Evolutionary conservation across 2,797 vertebrate species (phyloP).

Genomic region (Champsocephalus esox): DNA sequence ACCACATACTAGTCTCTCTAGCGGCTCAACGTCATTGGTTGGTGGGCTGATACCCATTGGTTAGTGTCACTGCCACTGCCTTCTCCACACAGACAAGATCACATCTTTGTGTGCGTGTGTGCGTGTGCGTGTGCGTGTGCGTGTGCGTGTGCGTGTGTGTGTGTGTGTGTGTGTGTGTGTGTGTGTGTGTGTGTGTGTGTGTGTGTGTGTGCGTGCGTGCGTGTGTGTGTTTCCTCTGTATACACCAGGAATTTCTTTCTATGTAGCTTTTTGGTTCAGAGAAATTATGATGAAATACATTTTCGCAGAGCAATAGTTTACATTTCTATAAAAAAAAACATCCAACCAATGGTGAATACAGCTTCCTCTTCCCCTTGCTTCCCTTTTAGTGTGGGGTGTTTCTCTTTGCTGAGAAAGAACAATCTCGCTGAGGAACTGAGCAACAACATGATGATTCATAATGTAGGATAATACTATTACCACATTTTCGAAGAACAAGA

Average conservation of each 20-base stretch:
- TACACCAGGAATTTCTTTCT: conserved; percentile 53
- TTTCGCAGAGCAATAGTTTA: conserved; percentile 30
- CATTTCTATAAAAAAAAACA: conserved; percentile 3
- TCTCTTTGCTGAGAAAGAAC: conserved; percentile 42
- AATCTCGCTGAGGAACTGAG: conserved; percentile 54
- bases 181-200: too few species aligned
- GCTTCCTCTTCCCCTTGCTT: conserved; percentile 57
- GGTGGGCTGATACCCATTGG: conserved; percentile 71
- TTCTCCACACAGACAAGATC: conserved; percentile 73
- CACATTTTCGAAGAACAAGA: neutral
- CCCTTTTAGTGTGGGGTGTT: conserved; percentile 16
- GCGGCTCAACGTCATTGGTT: conserved; percentile 50
- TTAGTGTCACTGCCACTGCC: conserved; percentile 69
- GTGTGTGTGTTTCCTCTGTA: conserved; percentile 45
- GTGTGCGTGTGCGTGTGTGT: too few species aligned
- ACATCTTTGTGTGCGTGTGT: conserved; percentile 67
- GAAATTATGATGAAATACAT: conserved; percentile 50
- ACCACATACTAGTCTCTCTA: conserved; percentile 48
- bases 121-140: neutral
- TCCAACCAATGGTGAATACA: conserved; percentile 20
- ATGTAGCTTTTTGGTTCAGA: conserved; percentile 30
- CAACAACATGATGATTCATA: conserved; percentile 57
- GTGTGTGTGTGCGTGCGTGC: neutral
- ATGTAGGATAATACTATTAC: conserved; percentile 13
- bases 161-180: conserved; percentile 14